Evolutionary conservation across 2,888 invertebrate genomes (phyloP).

Genomic region (Drosophila formosana): DNA sequence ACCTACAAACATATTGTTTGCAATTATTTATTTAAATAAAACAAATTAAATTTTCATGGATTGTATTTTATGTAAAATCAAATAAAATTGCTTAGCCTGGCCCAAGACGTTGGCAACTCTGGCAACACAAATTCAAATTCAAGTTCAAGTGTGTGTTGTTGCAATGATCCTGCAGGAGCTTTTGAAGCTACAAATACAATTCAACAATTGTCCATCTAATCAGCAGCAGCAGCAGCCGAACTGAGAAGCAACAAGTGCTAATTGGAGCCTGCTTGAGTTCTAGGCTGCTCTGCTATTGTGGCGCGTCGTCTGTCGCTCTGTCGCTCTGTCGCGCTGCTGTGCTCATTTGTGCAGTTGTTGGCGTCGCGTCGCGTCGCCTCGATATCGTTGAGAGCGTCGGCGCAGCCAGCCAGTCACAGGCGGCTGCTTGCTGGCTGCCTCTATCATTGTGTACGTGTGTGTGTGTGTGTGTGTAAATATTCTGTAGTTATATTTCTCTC

Average conservation of each 20-base stretch:
- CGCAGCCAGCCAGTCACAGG: slow-evolving; percentile 58
- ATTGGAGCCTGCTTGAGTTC: slow-evolving; percentile 47
- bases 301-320: slow-evolving; percentile 26
- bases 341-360: slow-evolving; percentile 74
- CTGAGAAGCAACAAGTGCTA: slow-evolving; percentile 56
- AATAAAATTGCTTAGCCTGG: neutral
- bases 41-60: neutral
- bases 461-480: slow-evolving; percentile 1
- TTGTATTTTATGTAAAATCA: neutral
- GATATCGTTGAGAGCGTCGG: slow-evolving; percentile 55
- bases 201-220: slow-evolving; percentile 64
- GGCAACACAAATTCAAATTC: slow-evolving; percentile 48
- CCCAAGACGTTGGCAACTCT: slow-evolving; percentile 20
- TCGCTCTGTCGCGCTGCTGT: slow-evolving; percentile 50
- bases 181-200: slow-evolving; percentile 30
- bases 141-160: slow-evolving; percentile 75
- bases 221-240: slow-evolving; percentile 29
- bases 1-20: neutral
- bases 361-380: slow-evolving; percentile 41
- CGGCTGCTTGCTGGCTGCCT: slow-evolving; percentile 52
- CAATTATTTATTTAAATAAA: neutral
- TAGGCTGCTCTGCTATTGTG: slow-evolving; percentile 25
- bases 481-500: slow-evolving; percentile 17
- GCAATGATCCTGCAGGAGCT: slow-evolving; percentile 45
- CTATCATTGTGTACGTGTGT: slow-evolving; percentile 20